phyloP scores from a whole-genome alignment of 2,888 invertebrate species.

The Scaptomyza polygonia region DNA sequence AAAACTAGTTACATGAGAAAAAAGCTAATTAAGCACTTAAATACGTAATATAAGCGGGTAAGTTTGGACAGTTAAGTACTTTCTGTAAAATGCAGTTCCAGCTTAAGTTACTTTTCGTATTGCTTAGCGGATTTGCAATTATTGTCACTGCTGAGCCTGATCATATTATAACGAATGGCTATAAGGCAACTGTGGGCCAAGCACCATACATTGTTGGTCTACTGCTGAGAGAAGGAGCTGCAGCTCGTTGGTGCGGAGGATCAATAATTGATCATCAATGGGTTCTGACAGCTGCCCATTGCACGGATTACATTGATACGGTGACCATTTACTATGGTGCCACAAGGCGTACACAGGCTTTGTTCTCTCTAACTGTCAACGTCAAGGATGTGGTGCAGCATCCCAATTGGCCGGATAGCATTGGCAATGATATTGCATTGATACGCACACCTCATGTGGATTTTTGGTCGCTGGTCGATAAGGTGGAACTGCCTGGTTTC shows the following conservation, averaged over 20 bases:
- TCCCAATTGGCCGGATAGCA: slow-evolving; percentile 71
- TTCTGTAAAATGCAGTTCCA: slow-evolving; percentile 11
- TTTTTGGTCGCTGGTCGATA: slow-evolving; percentile 33
- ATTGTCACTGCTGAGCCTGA: slow-evolving; percentile 29
- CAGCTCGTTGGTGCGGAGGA: slow-evolving; percentile 57
- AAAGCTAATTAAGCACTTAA: background rate
- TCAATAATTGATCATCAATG: slow-evolving; percentile 44
- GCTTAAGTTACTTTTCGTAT: slow-evolving; percentile 31
- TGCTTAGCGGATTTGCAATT: slow-evolving; percentile 29
- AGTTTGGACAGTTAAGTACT: background rate
- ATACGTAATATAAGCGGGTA: background rate
- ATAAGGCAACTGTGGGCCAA: slow-evolving; percentile 46
- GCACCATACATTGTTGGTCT: slow-evolving; percentile 69
- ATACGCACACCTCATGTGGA: slow-evolving; percentile 53
- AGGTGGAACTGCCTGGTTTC: slow-evolving; percentile 35
- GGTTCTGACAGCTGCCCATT: slow-evolving; percentile 61
- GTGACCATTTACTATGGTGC: slow-evolving; percentile 70
- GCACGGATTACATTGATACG: slow-evolving; percentile 47
- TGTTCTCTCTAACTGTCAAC: slow-evolving; percentile 47
- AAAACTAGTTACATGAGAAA: background rate
- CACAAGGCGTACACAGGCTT: slow-evolving; percentile 53
- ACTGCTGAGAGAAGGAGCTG: slow-evolving; percentile 13
- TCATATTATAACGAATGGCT: slow-evolving; percentile 68
- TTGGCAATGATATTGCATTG: slow-evolving; percentile 62
- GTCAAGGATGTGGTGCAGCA: slow-evolving; percentile 64